Conservation (phyloP, 2,888 invertebrate genomes). For the Cinara cedri region DNA sequence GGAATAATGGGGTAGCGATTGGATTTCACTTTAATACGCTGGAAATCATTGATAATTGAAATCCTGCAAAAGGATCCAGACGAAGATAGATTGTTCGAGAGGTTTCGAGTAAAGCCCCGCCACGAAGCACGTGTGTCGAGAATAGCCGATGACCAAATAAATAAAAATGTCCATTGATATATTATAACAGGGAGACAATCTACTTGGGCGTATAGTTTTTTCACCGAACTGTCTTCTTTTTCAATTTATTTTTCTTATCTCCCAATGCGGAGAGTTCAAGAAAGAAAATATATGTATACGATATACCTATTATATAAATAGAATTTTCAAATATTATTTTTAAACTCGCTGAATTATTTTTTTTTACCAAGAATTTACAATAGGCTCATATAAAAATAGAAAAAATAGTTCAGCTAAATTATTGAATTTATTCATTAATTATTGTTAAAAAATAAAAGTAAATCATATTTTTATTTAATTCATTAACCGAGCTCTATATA, state of each 20-base stretch:
- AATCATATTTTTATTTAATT: not conserved
- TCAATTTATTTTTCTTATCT: slow-evolving; percentile 51
- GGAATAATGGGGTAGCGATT: slow-evolving; percentile 40
- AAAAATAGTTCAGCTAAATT: not conserved
- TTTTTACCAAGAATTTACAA: not conserved
- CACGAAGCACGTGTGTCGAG: slow-evolving; percentile 35
- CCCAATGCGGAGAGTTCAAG: not conserved
- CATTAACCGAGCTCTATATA: not conserved
- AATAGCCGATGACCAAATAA: slow-evolving; percentile 48
- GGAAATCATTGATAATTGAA: slow-evolving; percentile 52
- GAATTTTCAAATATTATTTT: slow-evolving; percentile 26
- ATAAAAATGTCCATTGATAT: slow-evolving; percentile 45
- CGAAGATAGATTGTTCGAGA: slow-evolving; percentile 47
- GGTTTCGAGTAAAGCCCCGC: slow-evolving; percentile 28
- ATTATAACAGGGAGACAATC: slow-evolving; percentile 16
- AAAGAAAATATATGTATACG: not conserved
- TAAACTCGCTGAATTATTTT: not conserved
- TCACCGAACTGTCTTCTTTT: slow-evolving; percentile 25
- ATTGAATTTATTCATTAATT: too few species aligned
- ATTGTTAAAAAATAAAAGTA: too few species aligned
- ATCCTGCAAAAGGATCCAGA: slow-evolving; percentile 15
- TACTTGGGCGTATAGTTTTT: slow-evolving; percentile 31
- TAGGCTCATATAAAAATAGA: not conserved
- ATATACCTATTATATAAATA: not conserved
- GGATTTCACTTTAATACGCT: slow-evolving; percentile 40